A percentile compares a stretch with the other conserved stretches of the same genome.
phyloP scores from a whole-genome alignment of 2,888 invertebrate species.

The Epinotia ramella region DNA sequence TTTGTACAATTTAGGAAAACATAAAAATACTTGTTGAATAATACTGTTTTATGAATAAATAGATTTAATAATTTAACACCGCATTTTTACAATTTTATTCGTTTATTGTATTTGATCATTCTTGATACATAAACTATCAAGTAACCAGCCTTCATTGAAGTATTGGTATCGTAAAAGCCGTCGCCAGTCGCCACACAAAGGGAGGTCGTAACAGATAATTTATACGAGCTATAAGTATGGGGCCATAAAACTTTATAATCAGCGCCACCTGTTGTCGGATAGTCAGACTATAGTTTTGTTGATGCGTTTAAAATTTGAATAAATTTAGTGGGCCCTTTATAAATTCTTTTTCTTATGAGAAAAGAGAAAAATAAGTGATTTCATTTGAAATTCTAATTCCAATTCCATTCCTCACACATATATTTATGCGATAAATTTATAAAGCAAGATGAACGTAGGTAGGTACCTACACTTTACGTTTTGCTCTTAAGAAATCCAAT shows the following conservation, averaged over 20 bases:
- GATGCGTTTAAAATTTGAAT: constrained; percentile 12
- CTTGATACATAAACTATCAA: constrained; percentile 18
- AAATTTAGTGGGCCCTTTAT: background rate
- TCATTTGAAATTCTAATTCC: too few relatives aligned
- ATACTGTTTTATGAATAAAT: too few relatives aligned
- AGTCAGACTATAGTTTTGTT: constrained; percentile 48
- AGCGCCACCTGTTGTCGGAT: constrained; percentile 70
- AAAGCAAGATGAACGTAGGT: too few relatives aligned
- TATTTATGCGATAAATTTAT: too few relatives aligned
- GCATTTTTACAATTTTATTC: background rate
- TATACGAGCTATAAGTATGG: constrained; percentile 64
- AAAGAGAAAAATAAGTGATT: too few relatives aligned
- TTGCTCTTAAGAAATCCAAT: too few relatives aligned
- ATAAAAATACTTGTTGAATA: too few relatives aligned
- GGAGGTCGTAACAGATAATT: constrained; percentile 59
- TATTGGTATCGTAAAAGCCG: constrained; percentile 29
- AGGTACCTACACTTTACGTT: too few relatives aligned
- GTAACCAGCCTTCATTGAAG: constrained; percentile 28
- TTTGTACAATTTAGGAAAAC: too few relatives aligned
- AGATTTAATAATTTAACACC: too few relatives aligned
- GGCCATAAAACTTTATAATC: constrained; percentile 70
- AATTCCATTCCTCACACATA: too few relatives aligned
- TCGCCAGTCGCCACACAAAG: constrained; percentile 48
- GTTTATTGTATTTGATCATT: constrained; percentile 4
- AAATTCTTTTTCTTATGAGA: too few relatives aligned